phyloP scores from a whole-genome alignment of 2,797 vertebrate genomes.

The Eupleurogrammus muticus region DNA sequence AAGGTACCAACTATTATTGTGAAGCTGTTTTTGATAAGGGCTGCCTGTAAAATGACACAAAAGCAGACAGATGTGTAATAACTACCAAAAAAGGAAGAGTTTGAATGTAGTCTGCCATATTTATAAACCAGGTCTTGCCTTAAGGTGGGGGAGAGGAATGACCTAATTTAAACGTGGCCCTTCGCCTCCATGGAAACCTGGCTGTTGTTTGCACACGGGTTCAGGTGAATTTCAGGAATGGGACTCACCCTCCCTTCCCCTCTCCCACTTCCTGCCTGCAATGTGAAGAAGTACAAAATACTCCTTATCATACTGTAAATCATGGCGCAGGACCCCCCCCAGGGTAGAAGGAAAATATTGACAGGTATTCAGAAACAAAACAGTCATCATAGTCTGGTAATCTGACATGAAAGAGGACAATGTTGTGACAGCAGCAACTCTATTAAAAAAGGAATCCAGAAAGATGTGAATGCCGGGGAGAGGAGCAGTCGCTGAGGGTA shows the following conservation, averaged over 20 bases:
- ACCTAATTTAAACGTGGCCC: constrained; percentile 59
- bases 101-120: constrained; percentile 25
- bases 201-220: constrained; percentile 74
- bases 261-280: constrained; percentile 61
- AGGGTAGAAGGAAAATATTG: constrained; percentile 58
- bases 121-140: constrained; percentile 46
- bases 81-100: constrained; percentile 41
- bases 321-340: constrained; percentile 13
- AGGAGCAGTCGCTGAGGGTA: constrained; percentile 43
- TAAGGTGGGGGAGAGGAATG: constrained; percentile 25
- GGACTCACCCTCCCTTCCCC: constrained; percentile 58
- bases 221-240: constrained; percentile 82
- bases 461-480: constrained; percentile 50
- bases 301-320: constrained; percentile 56
- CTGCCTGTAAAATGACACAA: constrained; percentile 58
- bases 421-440: constrained; percentile 67
- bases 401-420: constrained; percentile 53
- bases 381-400: constrained; percentile 50
- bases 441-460: constrained; percentile 70
- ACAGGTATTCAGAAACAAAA: constrained; percentile 73
- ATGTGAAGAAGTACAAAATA: constrained; percentile 52
- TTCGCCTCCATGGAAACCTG: constrained; percentile 55
- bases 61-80: constrained; percentile 39
- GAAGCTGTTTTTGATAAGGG: constrained; percentile 46
- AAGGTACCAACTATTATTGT: constrained; percentile 40